phyloP scores from a whole-genome alignment of 2,113 vertebrate genomes.

The Oxygymnocypris stewartii region DNA sequence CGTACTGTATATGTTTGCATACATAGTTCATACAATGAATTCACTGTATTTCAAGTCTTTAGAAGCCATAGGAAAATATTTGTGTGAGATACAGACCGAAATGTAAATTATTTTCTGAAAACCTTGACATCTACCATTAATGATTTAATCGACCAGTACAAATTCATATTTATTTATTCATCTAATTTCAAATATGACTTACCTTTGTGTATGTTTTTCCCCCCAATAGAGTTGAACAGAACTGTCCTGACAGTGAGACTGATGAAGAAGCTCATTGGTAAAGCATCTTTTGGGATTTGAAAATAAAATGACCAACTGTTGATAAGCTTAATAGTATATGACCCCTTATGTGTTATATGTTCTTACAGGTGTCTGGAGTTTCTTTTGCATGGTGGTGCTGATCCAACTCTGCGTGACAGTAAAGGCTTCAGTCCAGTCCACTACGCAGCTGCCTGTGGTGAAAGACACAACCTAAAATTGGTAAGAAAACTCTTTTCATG shows the following conservation, averaged over 20 bases:
- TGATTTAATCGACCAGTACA: not conserved
- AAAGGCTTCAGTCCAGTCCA: slow-evolving; percentile 95
- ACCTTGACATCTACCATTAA: not conserved
- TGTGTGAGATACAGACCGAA: not conserved
- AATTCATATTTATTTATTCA: not conserved
- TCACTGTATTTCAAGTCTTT: not conserved
- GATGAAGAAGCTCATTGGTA: slow-evolving; percentile 92
- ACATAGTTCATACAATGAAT: not conserved
- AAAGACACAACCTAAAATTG: slow-evolving; percentile 94
- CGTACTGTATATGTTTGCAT: too few species aligned
- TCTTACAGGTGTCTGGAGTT: slow-evolving; percentile 88
- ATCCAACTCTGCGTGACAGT: slow-evolving; percentile 88
- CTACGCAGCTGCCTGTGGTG: slow-evolving; percentile 93
- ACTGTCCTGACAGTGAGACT: slow-evolving; percentile 77
- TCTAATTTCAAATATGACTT: not conserved
- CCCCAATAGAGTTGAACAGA: slow-evolving; percentile 77
- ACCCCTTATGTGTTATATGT: not conserved
- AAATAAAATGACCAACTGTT: not conserved
- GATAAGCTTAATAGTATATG: not conserved
- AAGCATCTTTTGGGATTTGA: slow-evolving; percentile 62
- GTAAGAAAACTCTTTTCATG: slow-evolving; percentile 64
- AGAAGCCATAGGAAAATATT: not conserved
- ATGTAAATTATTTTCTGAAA: not conserved
- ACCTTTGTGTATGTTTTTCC: not conserved
- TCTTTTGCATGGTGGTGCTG: slow-evolving; percentile 91